A percentile compares a stretch with the other conserved stretches of the same genome.
Evolutionary conservation across 2,113 vertebrate species (phyloP).

Genomic region (Mesoclemmys tuberculata): DNA sequence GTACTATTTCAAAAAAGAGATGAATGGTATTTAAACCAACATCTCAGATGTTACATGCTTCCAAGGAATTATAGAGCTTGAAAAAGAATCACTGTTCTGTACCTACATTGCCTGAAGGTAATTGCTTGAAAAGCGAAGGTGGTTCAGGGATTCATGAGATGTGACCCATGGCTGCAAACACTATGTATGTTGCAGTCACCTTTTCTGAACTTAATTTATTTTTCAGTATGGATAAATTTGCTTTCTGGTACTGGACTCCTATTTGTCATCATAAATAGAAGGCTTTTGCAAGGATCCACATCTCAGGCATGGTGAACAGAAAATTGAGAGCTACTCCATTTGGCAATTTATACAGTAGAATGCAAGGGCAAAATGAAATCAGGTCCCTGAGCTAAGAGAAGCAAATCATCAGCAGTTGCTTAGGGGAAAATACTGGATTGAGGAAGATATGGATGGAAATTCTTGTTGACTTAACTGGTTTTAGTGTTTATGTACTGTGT

Average conservation of each 20-base stretch:
- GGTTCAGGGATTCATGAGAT: not conserved
- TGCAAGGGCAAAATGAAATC: not conserved
- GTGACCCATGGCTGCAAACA: not conserved
- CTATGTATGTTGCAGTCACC: not conserved
- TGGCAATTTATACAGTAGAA: not conserved
- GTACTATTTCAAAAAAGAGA: not conserved
- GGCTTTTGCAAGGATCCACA: not conserved
- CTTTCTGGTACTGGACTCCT: not conserved
- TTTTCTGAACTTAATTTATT: not conserved
- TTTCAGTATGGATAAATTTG: not conserved
- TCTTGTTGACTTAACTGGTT: slow-evolving; percentile 4
- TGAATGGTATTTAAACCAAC: not conserved
- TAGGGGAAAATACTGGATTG: not conserved
- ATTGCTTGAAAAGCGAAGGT: slow-evolving; percentile 12
- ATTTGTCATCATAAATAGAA: not conserved
- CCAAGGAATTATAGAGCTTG: not conserved
- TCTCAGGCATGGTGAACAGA: not conserved
- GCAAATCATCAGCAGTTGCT: not conserved
- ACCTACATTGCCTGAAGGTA: not conserved
- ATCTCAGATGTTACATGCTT: slow-evolving; percentile 11
- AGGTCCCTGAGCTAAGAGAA: not conserved
- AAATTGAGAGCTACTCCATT: not conserved
- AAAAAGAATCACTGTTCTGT: slow-evolving; percentile 11
- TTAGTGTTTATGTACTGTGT: not conserved
- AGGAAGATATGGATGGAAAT: not conserved